Evolutionary conservation across 2,888 invertebrate species (phyloP).

Genomic region (Oligia fasciuncula): DNA sequence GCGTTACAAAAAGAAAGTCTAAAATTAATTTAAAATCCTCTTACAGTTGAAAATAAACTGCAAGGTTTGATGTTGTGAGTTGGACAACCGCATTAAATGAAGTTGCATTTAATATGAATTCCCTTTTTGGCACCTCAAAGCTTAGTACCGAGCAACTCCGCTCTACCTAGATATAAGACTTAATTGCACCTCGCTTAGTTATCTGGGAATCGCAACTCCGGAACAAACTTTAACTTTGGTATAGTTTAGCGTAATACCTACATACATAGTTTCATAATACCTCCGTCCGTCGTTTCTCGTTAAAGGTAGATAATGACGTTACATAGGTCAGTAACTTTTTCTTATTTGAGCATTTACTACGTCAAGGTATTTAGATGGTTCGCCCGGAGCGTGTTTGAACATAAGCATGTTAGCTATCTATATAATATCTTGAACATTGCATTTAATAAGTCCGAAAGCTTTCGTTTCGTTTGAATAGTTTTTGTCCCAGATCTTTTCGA

Average conservation of each 20-base stretch:
- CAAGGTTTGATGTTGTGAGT: constrained; percentile 54
- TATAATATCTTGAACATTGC: constrained; percentile 1
- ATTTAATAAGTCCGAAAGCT: constrained; percentile 8
- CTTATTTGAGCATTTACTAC: constrained; percentile 1
- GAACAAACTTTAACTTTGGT: constrained; percentile 76
- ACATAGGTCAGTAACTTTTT: constrained; percentile 22
- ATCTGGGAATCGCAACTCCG: constrained; percentile 72
- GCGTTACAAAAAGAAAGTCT: neutral
- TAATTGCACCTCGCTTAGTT: constrained; percentile 71
- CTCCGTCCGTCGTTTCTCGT: constrained; percentile 33
- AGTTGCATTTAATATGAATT: constrained; percentile 72
- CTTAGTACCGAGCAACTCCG: constrained; percentile 62
- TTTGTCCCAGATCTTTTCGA: constrained; percentile 15
- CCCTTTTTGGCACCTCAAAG: constrained; percentile 73
- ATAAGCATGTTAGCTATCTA: neutral
- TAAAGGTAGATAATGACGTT: constrained; percentile 40
- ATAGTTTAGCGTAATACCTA: constrained; percentile 58
- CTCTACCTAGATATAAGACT: constrained; percentile 68
- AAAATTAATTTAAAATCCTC: constrained; percentile 28
- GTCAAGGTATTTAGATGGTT: neutral
- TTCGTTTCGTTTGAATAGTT: constrained; percentile 15
- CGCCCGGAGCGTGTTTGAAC: neutral
- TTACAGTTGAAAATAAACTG: constrained; percentile 28
- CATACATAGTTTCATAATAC: constrained; percentile 52
- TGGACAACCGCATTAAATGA: constrained; percentile 65